A percentile compares a stretch with the other conserved stretches of the same genome.
Conservation (phyloP, 2,888 invertebrate species). For the Odontothrips loti region DNA sequence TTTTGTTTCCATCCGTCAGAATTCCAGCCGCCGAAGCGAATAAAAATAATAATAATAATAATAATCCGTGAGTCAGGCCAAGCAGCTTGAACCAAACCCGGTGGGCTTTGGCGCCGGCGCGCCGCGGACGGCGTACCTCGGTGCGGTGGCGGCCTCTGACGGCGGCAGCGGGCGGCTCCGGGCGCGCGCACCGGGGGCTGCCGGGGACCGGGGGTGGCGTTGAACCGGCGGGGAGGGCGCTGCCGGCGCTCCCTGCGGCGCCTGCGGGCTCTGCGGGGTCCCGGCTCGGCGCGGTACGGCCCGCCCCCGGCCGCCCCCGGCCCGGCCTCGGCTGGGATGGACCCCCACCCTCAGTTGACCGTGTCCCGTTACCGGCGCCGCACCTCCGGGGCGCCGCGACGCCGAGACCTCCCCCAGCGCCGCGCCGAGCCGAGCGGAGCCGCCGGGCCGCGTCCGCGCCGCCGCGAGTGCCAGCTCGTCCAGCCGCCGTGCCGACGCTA, state of each 20-base stretch:
- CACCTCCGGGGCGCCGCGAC: neutral
- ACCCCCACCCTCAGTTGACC: slow-evolving; percentile 8
- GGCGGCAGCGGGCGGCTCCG: no score
- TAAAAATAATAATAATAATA: no score
- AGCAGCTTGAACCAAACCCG: no score
- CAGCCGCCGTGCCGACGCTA: neutral
- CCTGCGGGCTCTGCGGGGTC: neutral
- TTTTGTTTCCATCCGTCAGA: no score
- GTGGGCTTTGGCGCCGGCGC: no score
- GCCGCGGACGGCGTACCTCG: no score
- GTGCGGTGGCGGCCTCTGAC: no score
- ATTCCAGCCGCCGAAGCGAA: no score
- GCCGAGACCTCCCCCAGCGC: neutral
- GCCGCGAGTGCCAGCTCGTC: neutral
- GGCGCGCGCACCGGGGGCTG: neutral
- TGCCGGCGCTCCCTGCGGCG: neutral
- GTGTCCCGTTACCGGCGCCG: slow-evolving; percentile 1
- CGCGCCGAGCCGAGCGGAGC: neutral
- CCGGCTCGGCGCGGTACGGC: neutral
- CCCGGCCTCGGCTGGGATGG: neutral
- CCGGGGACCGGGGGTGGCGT: neutral
- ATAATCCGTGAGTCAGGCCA: no score
- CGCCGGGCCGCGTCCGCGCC: neutral
- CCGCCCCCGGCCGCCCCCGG: neutral
- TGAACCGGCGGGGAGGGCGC: neutral